Evolutionary conservation across 2,113 vertebrate genomes (phyloP), one percentile per base, ranked within the genome.

Genomic region (Chaetodon auriga): DNA sequence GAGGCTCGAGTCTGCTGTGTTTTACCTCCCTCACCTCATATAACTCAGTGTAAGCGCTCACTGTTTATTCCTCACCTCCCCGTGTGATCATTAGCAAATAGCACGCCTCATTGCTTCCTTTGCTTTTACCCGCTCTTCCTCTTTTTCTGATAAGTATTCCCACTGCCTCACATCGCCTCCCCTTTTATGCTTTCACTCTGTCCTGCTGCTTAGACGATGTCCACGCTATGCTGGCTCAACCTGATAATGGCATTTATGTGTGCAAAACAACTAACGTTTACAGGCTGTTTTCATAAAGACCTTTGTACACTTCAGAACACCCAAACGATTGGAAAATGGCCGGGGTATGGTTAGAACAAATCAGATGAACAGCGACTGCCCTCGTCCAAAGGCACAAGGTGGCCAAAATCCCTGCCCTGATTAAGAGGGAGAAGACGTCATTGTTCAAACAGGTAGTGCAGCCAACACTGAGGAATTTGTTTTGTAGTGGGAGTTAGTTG

Each of bases 51-150:
- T 43, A n/a, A 21, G 13, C 38, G 30, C 25, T 49, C 45, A 30
- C 46, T 38, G 66, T 62, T 76, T 41, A 58, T 69, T 53, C 78
- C 68, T 62, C 55, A 30, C 66, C 66, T 78, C 58, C 43, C 62
- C 16, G 57, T 75, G 53, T 0, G 78, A 49, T 75, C 0, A 79
- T 82, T 65, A 78, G 36, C 58, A 65, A 14, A 19, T 58, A 35
- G 25, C 61, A 66, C 21, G 8, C 64, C 18, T 53, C 35, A 54
- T 11, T 58, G 68, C 49, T 18, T 30, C 21, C 70, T 14, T 16
- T 10, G n/a, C 57, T 43, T 63, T 54, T 46, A 75, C 36, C 43
- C 18, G 2, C 4, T 30, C 5, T 0, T 36, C 30, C 6, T 48
- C 69, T n/a, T 16, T 45, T 7, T 10, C 65, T 35, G 25, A 83